Base-by-base conservation (phyloP, 1,140 invertebrate genomes). In the Eurosta solidaginis region DNA sequence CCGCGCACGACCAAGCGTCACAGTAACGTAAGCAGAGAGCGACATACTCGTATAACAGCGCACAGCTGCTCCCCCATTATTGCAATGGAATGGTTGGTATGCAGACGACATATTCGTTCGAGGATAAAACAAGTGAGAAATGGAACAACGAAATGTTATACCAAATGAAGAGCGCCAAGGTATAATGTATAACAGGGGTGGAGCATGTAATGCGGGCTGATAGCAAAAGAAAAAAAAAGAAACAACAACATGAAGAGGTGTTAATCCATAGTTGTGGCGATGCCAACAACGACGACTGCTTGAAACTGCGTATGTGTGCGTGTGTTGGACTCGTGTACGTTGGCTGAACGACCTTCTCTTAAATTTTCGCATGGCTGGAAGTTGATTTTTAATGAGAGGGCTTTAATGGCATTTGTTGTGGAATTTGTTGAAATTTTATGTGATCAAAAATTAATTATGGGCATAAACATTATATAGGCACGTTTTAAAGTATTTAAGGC, bases 41-140 rank as follows among this genome's bases (percentile, higher is more conserved):
- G 22, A 12, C 49, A 17, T 33, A n/a, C n/a, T n/a, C n/a, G n/a
- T 33, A 68, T 68, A 68, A 68, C 33, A 68, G 59, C 33, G 59
- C 25, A 10, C 25, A 63, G 59, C 59, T 40, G 33, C 59, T 68
- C 59, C 59, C n/a, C 59, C 59, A 68, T 3, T 7, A 40, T 68
- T 40, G n/a, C 59, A 40, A 68, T 68, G 59, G 33, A 68, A 40
- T 68, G 59, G 59, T 68, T 68, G 59, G 59, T 40, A 68, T 68
- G 59, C 59, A 68, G 59, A 40, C 33, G 59, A 40, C 40, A 40
- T 40, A 42, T 5, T 68, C n/a, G 59, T 36, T 1, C n/a, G 22
- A n/a, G n/a, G n/a, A n/a, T n/a, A n/a, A 40, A 33, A 68, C 33
- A 68, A 68, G 36, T 68, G 59, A 68, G 59, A 68, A 68, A 68